Evolutionary conservation across 2,797 vertebrate species (phyloP), one percentile per base, ranked within the genome.

Genomic region (Knipowitschia caucasica): DNA sequence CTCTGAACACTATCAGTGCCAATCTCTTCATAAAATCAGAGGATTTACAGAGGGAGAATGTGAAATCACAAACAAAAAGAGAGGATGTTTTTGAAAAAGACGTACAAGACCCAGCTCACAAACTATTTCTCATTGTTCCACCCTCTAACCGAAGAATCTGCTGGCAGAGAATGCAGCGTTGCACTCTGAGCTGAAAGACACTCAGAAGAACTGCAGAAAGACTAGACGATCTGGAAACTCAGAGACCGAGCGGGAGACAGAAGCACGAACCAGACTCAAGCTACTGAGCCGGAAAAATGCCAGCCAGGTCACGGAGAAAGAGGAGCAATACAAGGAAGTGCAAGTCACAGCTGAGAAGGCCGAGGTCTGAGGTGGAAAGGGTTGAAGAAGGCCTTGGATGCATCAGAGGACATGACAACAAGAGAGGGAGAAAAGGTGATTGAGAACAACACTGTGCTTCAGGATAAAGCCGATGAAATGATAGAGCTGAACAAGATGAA

Each of bases 141-240:
- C 11, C 26, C 20, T 21, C n/a, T n/a, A n/a, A n/a, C n/a, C n/a
- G n/a, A 56, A 66, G 31, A 82, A 87, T 15, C 70, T 90, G 9
- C 82, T 73, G 61, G 78, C 40, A 17, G 85, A 91, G 70, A 91
- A 91, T 4, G 62, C 56, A 17, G 29, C 56, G 2, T 67, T 92
- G 45, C 74, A 64, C 3, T 85, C 86, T 24, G 90, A 92, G 56
- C 80, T 92, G 5, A 49, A 20, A 1, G 87, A 92, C 17, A 47
- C 62, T 6, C 86, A 0, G 77, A 83, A 14, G 88, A 91, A 45
- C 85, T 92, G 26, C 85, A 90, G 65, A 84, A 64, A 73, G 89
- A 4, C 72, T 91, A 25, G 88, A 91, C 3, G 91, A 92, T 63
- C 81, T 91, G 35, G 89, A 91, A 69, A 44, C 52, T 5, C 89